A percentile compares a stretch with the other conserved stretches of the same genome.
Evolutionary conservation across 2,888 invertebrate genomes (phyloP).

Genomic region (Drosophila greeni): DNA sequence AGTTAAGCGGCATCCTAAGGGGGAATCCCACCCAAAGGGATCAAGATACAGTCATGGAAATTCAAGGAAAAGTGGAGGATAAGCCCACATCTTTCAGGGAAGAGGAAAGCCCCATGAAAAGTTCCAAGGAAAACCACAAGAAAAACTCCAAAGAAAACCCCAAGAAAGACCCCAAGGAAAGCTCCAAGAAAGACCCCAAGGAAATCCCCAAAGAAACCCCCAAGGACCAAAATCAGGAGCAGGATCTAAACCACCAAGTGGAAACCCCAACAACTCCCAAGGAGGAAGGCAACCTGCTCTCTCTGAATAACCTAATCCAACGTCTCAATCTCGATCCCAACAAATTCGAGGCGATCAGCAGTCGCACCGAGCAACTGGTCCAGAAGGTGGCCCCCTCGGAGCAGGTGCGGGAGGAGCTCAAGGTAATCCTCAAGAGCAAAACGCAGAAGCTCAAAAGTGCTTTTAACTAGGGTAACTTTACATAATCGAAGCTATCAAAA

Average conservation of each 20-base stretch:
- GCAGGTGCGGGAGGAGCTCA: constrained; percentile 60
- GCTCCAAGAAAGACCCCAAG: too few species aligned
- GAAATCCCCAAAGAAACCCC: too few species aligned
- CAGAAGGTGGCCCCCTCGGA: constrained; percentile 56
- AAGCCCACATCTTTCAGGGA: not conserved
- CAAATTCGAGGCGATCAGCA: constrained; percentile 42
- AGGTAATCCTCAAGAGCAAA: constrained; percentile 60
- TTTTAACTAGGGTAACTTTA: constrained; percentile 42
- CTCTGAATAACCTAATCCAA: constrained; percentile 41
- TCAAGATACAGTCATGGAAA: not conserved
- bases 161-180: too few species aligned
- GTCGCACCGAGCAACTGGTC: constrained; percentile 64
- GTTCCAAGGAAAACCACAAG: too few species aligned
- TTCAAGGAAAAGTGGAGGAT: not conserved
- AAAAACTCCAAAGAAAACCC: too few species aligned
- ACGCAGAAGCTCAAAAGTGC: constrained; percentile 65
- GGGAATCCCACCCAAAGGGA: not conserved
- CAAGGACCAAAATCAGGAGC: not conserved
- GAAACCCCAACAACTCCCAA: not conserved
- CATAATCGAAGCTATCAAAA: not conserved
- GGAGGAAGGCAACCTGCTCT: not conserved
- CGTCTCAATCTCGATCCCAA: constrained; percentile 53
- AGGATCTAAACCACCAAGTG: not conserved
- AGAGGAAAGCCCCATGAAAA: too few species aligned
- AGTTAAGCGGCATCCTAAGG: constrained; percentile 8